These are phyloP conservation scores for Scaptomyza tumidula DNA, from an alignment of 2,888 invertebrate species.

Conservation along the genomic window DNA sequence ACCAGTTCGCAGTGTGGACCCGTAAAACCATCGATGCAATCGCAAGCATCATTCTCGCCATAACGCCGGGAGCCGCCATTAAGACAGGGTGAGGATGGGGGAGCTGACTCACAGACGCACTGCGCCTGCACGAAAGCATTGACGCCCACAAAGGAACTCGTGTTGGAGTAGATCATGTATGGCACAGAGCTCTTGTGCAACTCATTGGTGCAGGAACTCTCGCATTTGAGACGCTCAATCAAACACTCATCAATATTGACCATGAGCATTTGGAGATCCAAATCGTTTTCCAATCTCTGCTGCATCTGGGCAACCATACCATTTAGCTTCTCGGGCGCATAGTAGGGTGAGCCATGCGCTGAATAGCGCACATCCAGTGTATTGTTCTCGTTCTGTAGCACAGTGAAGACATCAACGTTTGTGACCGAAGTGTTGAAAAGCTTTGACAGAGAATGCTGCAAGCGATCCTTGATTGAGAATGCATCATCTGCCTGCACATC, in stretches of 20 bases:
- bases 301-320: conserved; percentile 91
- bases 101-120: conserved; percentile 87
- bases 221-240: conserved; percentile 89
- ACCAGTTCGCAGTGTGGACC: conserved; percentile 97
- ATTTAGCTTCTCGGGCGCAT: conserved; percentile 94
- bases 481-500: conserved; percentile 77
- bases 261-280: conserved; percentile 92
- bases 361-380: conserved; percentile 95
- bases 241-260: conserved; percentile 96
- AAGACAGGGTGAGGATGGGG: conserved; percentile 86
- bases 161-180: conserved; percentile 95
- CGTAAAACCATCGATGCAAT: conserved; percentile 91
- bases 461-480: conserved; percentile 82
- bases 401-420: conserved; percentile 97
- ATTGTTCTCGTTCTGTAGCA: conserved; percentile 88
- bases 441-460: conserved; percentile 87
- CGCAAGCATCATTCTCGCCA: conserved; percentile 88
- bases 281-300: conserved; percentile 88
- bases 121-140: conserved; percentile 92
- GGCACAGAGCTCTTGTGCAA: conserved; percentile 90
- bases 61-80: conserved; percentile 90
- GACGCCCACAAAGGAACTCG: conserved; percentile 97
- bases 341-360: conserved; percentile 97
- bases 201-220: conserved; percentile 92
- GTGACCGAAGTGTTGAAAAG: conserved; percentile 91